Conservation (phyloP, 2,888 invertebrate species). For the Euplexia lucipara region DNA sequence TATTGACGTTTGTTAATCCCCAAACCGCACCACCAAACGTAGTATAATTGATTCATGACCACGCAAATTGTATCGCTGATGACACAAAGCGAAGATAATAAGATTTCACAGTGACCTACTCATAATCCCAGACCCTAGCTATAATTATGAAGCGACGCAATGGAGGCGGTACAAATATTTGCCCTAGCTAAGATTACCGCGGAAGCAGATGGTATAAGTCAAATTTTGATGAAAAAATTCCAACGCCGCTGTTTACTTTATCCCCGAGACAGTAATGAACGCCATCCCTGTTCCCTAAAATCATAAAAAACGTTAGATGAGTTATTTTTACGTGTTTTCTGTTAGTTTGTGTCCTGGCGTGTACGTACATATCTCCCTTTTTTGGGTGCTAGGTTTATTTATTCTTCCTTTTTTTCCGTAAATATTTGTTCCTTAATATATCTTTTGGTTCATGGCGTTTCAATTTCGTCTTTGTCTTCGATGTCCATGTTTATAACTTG, state of each 20-base stretch:
- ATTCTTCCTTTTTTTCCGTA: slow-evolving; percentile 31
- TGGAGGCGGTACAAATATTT: slow-evolving; percentile 80
- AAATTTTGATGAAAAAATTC: slow-evolving; percentile 87
- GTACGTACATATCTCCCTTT: slow-evolving; percentile 35
- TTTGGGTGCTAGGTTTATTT: slow-evolving; percentile 39
- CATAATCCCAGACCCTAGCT: slow-evolving; percentile 38
- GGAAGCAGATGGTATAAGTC: slow-evolving; percentile 85
- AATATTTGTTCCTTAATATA: slow-evolving; percentile 28
- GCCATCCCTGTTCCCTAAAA: slow-evolving; percentile 70
- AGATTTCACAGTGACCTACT: slow-evolving; percentile 63
- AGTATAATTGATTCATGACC: slow-evolving; percentile 52
- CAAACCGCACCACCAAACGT: slow-evolving; percentile 46
- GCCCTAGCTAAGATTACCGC: slow-evolving; percentile 76
- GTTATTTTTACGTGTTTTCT: slow-evolving; percentile 69
- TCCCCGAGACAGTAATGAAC: slow-evolving; percentile 75
- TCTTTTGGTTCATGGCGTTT: slow-evolving; percentile 29
- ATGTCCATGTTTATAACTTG: slow-evolving; percentile 18
- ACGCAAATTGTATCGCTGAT: slow-evolving; percentile 56
- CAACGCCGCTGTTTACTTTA: slow-evolving; percentile 76
- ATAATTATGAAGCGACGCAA: slow-evolving; percentile 73
- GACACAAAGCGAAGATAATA: slow-evolving; percentile 61
- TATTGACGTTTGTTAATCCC: slow-evolving; percentile 41
- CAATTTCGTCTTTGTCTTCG: slow-evolving; percentile 7
- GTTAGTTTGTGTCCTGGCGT: slow-evolving; percentile 60
- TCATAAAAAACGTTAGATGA: slow-evolving; percentile 70